Evolutionary conservation across 2,113 vertebrate genomes (phyloP), one percentile per base, ranked within the genome.

Genomic region (Strigops habroptila): DNA sequence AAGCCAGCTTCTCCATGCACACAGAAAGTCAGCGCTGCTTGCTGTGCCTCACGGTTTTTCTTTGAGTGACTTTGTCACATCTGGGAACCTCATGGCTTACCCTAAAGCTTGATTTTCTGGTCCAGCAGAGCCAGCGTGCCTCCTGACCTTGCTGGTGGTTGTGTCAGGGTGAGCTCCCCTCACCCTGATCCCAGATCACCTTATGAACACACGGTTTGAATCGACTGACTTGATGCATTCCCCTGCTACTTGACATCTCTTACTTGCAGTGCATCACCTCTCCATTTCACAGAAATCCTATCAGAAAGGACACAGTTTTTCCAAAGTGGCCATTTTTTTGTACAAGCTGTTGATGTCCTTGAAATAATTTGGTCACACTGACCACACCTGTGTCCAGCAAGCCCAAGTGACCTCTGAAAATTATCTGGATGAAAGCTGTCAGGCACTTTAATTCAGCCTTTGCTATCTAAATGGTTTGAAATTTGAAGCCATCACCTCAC

Each of bases 61-160:
- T 81, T 43, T 63, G 33, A 88, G 81, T 51, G 77, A 82, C 69
- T 95, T 91, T 31, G 80, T 92, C 91, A 97, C 83, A 91, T 95
- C 81, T 96, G 91, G 94, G 48, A 84, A 77, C 92, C 94, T 96
- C 89, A 84, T 95, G 91, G 52, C 39, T 91, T 91, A 52, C 44
- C 46, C 91, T 53, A 60, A 77, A 92, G 48, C 39, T 91, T 79
- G 77, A 60, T 84, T 88, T 95, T 89, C 81, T 89, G 33, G 81
- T 84, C 81, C 62, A 60, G 65, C 7, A 60, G 51, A 82, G 27
- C 18, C 5, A 1, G 8, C 18, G 16, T 21, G 44, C 30, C 52
- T 81, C 30, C 60, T 76, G 91, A 82, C 48, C 81, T 84, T 71
- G 51, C 6, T 78, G 51, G 18, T 71, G 4, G 30, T 48, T 64